Percentiles rank a stretch among this genome's conserved stretches.
These are phyloP conservation scores for Electrophaes corylata DNA, from an alignment of 2,888 invertebrate genomes.

Conservation along the genomic window DNA sequence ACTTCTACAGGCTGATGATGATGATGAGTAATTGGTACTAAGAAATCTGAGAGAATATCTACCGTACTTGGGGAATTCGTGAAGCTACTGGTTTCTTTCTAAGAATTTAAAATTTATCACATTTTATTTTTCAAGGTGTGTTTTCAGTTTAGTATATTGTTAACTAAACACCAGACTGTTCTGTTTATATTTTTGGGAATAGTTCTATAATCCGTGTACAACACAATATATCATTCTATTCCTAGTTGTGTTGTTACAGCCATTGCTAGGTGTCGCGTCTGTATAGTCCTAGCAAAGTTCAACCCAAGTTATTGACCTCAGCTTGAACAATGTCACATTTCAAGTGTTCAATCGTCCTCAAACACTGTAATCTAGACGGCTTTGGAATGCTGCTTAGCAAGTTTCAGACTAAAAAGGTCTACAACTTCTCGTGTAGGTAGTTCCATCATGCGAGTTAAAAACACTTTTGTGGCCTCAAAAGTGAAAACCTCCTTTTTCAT, in stretches of 20 bases:
- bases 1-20: no score
- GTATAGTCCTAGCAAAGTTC: conserved; percentile 14
- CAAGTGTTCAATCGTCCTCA: conserved; percentile 7
- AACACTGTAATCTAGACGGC: conserved; percentile 11
- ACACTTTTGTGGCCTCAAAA: background rate
- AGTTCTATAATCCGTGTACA: no score
- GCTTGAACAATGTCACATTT: conserved; percentile 8
- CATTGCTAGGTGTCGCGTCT: background rate
- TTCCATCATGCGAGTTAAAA: background rate
- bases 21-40: no score
- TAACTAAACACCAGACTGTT: no score
- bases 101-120: no score
- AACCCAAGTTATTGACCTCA: conserved; percentile 22
- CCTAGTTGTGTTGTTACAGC: background rate
- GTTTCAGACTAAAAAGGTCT: conserved; percentile 17
- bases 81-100: no score
- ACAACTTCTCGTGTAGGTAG: conserved; percentile 4
- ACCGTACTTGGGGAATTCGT: no score
- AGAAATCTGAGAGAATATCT: no score
- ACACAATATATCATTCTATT: background rate
- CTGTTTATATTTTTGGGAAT: no score
- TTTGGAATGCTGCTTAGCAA: conserved; percentile 18
- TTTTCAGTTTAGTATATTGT: no score
- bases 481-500: background rate
- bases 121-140: no score